Conservation (phyloP, 2,797 vertebrate genomes). For the Hozukius guyotensis region DNA sequence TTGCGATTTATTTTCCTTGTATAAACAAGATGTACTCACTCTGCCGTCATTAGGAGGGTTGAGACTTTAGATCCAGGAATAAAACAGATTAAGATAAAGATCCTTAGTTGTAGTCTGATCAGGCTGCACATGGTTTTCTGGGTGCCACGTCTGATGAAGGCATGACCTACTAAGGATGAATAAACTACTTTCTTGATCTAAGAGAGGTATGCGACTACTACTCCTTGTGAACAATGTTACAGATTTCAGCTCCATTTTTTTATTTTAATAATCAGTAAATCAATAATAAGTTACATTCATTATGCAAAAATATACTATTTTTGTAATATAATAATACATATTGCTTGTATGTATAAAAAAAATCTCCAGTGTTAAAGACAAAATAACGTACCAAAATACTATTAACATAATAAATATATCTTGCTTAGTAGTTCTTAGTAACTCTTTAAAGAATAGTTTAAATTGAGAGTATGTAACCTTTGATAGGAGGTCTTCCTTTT, state of each 20-base stretch:
- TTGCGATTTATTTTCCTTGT: background rate
- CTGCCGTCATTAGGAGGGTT: background rate
- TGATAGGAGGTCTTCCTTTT: background rate
- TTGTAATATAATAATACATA: background rate
- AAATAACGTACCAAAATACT: background rate
- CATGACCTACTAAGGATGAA: background rate
- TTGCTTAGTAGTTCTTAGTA: background rate
- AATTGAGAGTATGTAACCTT: background rate
- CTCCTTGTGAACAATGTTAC: background rate
- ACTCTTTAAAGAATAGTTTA: background rate
- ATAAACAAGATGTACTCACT: constrained; percentile 9
- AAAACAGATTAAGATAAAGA: constrained; percentile 40
- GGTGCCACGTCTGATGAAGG: background rate
- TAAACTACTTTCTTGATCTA: background rate
- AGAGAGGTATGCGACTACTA: background rate
- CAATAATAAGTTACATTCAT: background rate
- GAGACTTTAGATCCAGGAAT: constrained; percentile 25
- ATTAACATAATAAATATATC: constrained; percentile 4
- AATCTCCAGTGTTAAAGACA: background rate
- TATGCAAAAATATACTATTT: background rate
- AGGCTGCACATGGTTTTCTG: background rate
- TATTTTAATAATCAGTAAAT: background rate
- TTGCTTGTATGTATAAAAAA: background rate
- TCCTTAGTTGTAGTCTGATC: constrained; percentile 6
- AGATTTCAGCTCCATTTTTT: background rate